Evolutionary conservation across 1,140 invertebrate species (phyloP), one percentile per base, ranked within the genome.

Genomic region (Agrilus planipennis): DNA sequence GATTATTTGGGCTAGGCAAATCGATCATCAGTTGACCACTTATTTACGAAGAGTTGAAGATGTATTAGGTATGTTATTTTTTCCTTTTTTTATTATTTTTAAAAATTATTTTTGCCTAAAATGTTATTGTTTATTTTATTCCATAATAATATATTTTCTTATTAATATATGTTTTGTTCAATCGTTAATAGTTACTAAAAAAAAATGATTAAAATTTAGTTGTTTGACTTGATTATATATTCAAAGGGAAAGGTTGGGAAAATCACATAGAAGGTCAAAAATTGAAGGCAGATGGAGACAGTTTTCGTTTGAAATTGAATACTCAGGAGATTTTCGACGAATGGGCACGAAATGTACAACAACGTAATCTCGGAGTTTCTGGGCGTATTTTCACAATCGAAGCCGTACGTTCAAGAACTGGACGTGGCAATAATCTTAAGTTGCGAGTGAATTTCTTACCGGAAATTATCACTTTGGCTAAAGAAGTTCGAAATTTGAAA

Each of bases 221-320:
- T n/a, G n/a, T n/a, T n/a, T n/a, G n/a, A n/a, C n/a, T n/a, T n/a
- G n/a, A n/a, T n/a, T n/a, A n/a, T n/a, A n/a, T n/a, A n/a, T n/a
- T 99, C 25, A 70, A 99, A 19, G 81, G 91, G 10, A 94, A 95
- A 68, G 93, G 91, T 21, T 99, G 96, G 96, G 93, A 97, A 63
- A 94, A 91, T 55, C 93, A 99, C 62, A 92, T 98, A 18, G 96
- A 99, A 64, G 95, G 96, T 34, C 91, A 97, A 60, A 95, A 97
- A 61, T 66, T 99, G 28, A 99, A 99, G 68, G 85, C 81, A 6
- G 93, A 98, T 63, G 93, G 93, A 9, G 95, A 99, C 53, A 96
- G 90, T 64, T 99, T 99, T 64, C 79, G 91, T 18, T 64, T 87
- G 23, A 98, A 99, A 65, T 66, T 97, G 2, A 92, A 94, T 51